Evolutionary conservation across 2,797 vertebrate genomes (phyloP).

Genomic region (Silurus aristotelis): DNA sequence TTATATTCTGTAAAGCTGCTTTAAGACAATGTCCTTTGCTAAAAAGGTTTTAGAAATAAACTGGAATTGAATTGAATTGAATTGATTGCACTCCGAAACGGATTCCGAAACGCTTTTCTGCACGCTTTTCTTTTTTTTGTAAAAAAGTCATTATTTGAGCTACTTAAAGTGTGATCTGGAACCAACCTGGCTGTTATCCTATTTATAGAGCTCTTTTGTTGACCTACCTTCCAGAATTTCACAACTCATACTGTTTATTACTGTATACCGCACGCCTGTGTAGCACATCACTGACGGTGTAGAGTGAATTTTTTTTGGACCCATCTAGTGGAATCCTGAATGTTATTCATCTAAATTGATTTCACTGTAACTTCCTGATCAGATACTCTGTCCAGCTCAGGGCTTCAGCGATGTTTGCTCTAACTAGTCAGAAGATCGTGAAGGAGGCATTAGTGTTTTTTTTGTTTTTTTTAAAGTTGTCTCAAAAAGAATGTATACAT

Average conservation of each 20-base stretch:
- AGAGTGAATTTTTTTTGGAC: neutral
- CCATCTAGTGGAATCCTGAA: neutral
- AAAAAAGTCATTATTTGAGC: neutral
- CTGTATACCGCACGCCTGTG: neutral
- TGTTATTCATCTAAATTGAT: neutral
- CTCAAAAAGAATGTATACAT: too few relatives aligned
- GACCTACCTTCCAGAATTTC: neutral
- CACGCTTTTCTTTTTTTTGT: neutral
- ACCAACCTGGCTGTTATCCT: neutral
- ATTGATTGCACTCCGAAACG: neutral
- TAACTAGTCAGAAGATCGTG: neutral
- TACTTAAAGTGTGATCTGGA: neutral
- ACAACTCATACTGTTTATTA: neutral
- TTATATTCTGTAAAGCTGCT: too few relatives aligned
- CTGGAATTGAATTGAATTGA: too few relatives aligned
- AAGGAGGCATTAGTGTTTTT: neutral
- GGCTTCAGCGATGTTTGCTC: neutral
- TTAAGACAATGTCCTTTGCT: too few relatives aligned
- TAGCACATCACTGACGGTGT: neutral
- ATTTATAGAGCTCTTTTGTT: neutral
- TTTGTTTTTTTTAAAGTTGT: too few relatives aligned
- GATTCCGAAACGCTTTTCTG: neutral
- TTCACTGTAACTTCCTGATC: neutral
- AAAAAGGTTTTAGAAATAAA: too few relatives aligned
- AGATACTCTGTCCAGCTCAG: neutral